Conservation (phyloP, 2,888 invertebrate species). For the Metalampra italica region DNA sequence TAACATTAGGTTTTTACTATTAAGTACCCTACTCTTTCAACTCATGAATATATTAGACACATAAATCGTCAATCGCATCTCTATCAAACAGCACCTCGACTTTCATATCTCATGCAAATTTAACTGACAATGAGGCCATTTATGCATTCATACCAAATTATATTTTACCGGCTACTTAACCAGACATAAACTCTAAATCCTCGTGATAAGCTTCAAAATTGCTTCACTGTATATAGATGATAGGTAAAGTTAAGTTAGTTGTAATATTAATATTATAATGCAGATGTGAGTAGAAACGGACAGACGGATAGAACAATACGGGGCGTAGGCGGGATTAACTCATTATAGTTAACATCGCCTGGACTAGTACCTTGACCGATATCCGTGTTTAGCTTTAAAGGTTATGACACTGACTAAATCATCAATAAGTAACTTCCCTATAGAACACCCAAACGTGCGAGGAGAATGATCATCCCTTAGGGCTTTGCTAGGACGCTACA, state of each 20-base stretch:
- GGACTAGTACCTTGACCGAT: constrained; percentile 71
- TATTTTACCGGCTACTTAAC: constrained; percentile 16
- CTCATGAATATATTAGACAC: constrained; percentile 20
- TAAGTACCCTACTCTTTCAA: background rate
- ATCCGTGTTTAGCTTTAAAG: constrained; percentile 47
- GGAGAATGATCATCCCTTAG: no score
- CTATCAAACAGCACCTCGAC: constrained; percentile 48
- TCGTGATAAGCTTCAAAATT: constrained; percentile 21
- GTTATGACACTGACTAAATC: constrained; percentile 5
- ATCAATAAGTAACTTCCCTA: background rate
- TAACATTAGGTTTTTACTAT: no score
- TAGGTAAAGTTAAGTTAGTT: constrained; percentile 21
- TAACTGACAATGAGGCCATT: constrained; percentile 71
- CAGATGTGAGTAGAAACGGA: constrained; percentile 56
- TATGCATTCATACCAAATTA: constrained; percentile 35
- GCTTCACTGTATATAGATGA: constrained; percentile 1
- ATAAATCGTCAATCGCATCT: constrained; percentile 54
- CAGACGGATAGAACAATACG: constrained; percentile 66
- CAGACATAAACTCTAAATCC: accelerated
- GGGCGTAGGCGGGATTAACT: constrained; percentile 71
- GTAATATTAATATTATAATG: constrained; percentile 61
- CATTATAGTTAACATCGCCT: constrained; percentile 57
- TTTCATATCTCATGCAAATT: constrained; percentile 75
- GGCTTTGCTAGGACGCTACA: no score
- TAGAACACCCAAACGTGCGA: no score